Evolutionary conservation across 2,113 vertebrate genomes (phyloP), one percentile per base, ranked within the genome.

Genomic region (Spilogale gracilis): DNA sequence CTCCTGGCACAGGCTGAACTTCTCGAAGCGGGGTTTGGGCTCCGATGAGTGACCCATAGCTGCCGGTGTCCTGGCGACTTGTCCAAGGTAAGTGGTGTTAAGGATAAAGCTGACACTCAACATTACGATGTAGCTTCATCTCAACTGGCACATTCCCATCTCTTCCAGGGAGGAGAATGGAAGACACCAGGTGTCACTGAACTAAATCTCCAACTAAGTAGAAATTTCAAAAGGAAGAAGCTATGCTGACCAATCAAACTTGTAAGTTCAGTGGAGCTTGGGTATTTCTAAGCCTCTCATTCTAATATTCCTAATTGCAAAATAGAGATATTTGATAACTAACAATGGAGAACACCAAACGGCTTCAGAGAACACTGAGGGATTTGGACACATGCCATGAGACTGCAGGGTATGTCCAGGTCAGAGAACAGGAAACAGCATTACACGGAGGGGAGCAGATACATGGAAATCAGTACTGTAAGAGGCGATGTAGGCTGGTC

Each of bases 361-460:
- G 60, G 23, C 78, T 21, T 12, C 23, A 63, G 25, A 74, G 73
- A 97, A 95, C 23, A 23, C 18, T 67, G 80, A 38, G 38, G 50
- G 81, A 74, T 54, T 52, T 79, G 69, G 80, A 65, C 20, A 52
- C 12, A 56, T 25, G 45, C 48, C 12, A 48, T 1, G 4, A 86
- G 30, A 89, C 23, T 79, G 5, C 4, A 65, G 38, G 76, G 8
- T 14, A 52, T 27, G 20, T 92, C 3, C 61, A 61, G 85, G 43
- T 79, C 12, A 80, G 45, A 97, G 23, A 78, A 86, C 82, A 96
- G 61, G 21, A 91, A 92, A 97, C 27, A 87, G 21, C 27, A 27
- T 87, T 84, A 73, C 23, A 56, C 2, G 27, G 25, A 94, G 21
- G n/a, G 18, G 52, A 83, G 38, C 4, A 84, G 60, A 81, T 11